A percentile compares a stretch with the other conserved stretches of the same genome.
phyloP scores from a whole-genome alignment of 2,113 vertebrate genomes.

The Etheostoma cragini region DNA sequence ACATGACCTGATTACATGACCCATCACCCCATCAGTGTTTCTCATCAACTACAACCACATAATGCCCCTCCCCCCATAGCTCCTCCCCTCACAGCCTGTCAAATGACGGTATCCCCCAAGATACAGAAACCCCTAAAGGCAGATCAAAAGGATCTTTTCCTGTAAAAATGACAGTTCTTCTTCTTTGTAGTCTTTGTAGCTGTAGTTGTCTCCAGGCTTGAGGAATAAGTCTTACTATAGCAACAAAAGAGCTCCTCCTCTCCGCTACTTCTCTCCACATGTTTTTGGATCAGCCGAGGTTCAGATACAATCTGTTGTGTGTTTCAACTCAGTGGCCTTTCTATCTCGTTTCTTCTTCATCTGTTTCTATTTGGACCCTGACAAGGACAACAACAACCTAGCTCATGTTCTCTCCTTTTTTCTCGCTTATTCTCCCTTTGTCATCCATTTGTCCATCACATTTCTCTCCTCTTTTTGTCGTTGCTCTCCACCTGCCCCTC shows the following conservation, averaged over 20 bases:
- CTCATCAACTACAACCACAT: too few species aligned
- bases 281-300: not conserved
- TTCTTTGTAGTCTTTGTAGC: not conserved
- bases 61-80: too few species aligned
- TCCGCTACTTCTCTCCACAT: not conserved
- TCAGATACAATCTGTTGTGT: constrained; percentile 15
- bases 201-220: not conserved
- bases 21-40: too few species aligned
- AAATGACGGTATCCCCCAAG: too few species aligned
- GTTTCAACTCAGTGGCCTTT: constrained; percentile 14
- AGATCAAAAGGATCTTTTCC: not conserved
- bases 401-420: not conserved
- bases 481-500: constrained; percentile 17
- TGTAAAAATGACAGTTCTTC: not conserved
- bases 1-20: too few species aligned
- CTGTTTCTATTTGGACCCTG: constrained; percentile 14
- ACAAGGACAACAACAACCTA: constrained; percentile 5
- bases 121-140: too few species aligned
- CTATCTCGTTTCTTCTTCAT: not conserved
- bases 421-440: not conserved
- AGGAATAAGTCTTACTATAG: not conserved
- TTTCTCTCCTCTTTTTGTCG: constrained; percentile 5
- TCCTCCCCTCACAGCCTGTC: too few species aligned
- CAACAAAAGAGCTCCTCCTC: not conserved
- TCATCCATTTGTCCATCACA: not conserved